Base-by-base conservation (phyloP, 2,888 invertebrate species). In the Agrotis exclamationis region DNA sequence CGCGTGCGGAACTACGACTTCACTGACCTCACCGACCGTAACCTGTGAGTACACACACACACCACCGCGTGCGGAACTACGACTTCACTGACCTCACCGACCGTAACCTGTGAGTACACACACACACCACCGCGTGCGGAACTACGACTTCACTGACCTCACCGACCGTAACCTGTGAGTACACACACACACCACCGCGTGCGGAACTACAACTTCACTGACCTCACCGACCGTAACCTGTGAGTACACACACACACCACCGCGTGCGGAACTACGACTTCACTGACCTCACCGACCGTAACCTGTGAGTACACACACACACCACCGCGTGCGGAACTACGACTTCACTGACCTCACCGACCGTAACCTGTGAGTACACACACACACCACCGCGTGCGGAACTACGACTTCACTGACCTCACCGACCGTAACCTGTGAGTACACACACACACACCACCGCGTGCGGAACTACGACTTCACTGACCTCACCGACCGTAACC, bases 21-120 rank as follows among this genome's bases (percentile, higher is more conserved):
- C 94, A 51, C 20, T 14, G 50, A 51, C 50, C 20, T 22, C 20
- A 22, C 50, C 13, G 20, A 51, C 50, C 22, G 22, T 24, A 24
- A 24, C 24, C 24, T 24, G 24, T 24, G 24, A 24, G 24, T 24
- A 24, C 24, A 24, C 24, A 99, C 93, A 99, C 99, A 86, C 99
- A 99, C 96, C 98, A 99, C 96, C 97, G 99, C 91, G 98, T 99
- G 91, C 97, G 99, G 84, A 97, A 97, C 65, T 99, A 99, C 95
- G 98, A 99, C 96, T 99, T 99, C 94, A 98, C 98, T 88, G 95
- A 94, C 88, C 93, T 94, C 87, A 86, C 91, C 85, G 95, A 96
- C 90, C 83, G 90, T 66, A 93, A 91, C 88, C 85, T 92, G 89
- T 89, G 57, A 80, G 85, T 83, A 45, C 97, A 28, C 24, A 5